Evolutionary conservation across 2,888 invertebrate genomes (phyloP), one percentile per base, ranked within the genome.

Genomic region (Nycteola revayana): DNA sequence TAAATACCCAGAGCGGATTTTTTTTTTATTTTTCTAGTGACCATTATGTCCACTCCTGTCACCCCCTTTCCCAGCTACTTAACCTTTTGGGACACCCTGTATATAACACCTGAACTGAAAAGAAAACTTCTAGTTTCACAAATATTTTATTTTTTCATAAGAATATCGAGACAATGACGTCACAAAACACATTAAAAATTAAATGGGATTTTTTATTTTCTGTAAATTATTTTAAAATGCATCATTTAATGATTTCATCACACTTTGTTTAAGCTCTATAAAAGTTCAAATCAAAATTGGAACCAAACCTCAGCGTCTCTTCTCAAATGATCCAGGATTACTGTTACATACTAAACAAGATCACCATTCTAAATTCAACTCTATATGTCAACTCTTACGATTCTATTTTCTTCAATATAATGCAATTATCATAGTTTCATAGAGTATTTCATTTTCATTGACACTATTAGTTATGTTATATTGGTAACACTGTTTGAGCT

Each of bases 261-360:
- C 59, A 60, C 36, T 26, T 7, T 28, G 10, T 7, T 0, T 6
- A 10, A 25, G 31, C 49, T 43, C 60, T 43, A 29, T 43, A 34
- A 3, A 31, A 45, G 25, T 46, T 20, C 23, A 48, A 47, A 40
- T 49, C 42, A 38, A 56, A 68, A 54, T 60, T 61, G 49, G 54
- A 70, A 64, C 63, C 53, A 45, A 49, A 66, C 59, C 64, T 63
- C 57, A 55, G 57, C 58, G 65, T 69, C 70, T 44, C 52, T 65
- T 75, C 70, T 75, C 68, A 60, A 73, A 70, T 79, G 76, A 79
- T 80, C 75, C 74, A 41, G 73, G 78, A 75, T 81, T 80, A 80
- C 67, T 44, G 49, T 36, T 43, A 52, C 42, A 58, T 56, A 39
- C 49, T 49, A 43, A 36, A 18, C 33, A 21, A 10, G n/a, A 17